These are phyloP conservation scores for Hormaphis cornu DNA, from an alignment of 1,140 invertebrate genomes.

Conservation along the genomic window DNA sequence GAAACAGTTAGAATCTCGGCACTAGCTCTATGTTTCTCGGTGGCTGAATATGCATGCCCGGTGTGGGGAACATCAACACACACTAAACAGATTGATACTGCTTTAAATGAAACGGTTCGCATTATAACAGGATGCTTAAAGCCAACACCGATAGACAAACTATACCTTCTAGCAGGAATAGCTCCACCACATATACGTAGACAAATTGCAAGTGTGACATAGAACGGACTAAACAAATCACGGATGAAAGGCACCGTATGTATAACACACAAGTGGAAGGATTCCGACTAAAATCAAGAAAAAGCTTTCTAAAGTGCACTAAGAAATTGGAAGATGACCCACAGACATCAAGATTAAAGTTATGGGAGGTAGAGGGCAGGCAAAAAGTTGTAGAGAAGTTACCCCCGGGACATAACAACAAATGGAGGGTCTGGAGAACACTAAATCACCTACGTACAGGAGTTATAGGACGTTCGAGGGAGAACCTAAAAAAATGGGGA, in stretches of 20 bases:
- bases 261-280: neutral
- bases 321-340: neutral
- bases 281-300: constrained; percentile 8
- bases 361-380: constrained; percentile 8
- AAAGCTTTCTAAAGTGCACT: constrained; percentile 7
- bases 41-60: too few relatives aligned
- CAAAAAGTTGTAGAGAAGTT: neutral
- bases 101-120: neutral
- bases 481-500: constrained; percentile 16
- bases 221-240: constrained; percentile 7
- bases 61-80: too few relatives aligned
- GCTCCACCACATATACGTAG: neutral
- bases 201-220: neutral
- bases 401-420: neutral
- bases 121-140: neutral
- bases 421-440: neutral
- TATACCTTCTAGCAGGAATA: neutral
- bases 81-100: too few relatives aligned
- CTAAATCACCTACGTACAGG: constrained; percentile 11
- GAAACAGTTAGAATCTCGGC: too few relatives aligned
- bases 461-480: neutral
- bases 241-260: neutral
- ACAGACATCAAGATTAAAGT: neutral
- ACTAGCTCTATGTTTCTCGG: too few relatives aligned
- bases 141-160: neutral